Base-by-base conservation (phyloP, 2,888 invertebrate genomes). In the Brachynemurus nebulosus region DNA sequence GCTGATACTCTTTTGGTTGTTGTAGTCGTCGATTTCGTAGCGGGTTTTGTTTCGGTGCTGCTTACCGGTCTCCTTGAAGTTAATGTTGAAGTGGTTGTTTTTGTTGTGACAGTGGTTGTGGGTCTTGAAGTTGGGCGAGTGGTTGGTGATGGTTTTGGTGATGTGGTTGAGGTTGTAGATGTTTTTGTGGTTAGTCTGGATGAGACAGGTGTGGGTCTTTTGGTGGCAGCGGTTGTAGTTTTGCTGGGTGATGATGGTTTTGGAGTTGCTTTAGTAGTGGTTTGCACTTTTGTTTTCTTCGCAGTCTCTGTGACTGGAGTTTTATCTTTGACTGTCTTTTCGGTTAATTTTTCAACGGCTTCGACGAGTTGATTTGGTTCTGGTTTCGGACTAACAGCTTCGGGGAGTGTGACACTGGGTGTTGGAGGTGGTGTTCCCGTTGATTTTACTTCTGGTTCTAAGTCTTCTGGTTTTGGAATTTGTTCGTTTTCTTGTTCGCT, bases 21-120 rank as follows among this genome's bases (percentile, higher is more conserved):
- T 41, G 20, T 6, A 4, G 55, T 58, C 45, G 57, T 55, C 42
- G 58, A 54, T 30, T 55, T 54, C 34, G 58, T 58, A 33, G 57
- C 54, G 40, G 55, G 34, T n/a, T n/a, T 30, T 30, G 30, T 12
- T 7, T 30, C 14, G 11, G 6, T 23, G 45, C 42, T 43, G 45
- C 48, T 19, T n/a, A n/a, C n/a, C n/a, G n/a, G n/a, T n/a, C n/a
- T n/a, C 51, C 51, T 51, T 50, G 47, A 36, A 50, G 45, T 18
- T n/a, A 7, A 8, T 18, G 9, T 48, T 41, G 45, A 33, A 21
- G 44, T 35, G 14, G 44, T 44, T 21, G 38, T 33, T 61, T 74
- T 55, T 53, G 62, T 4, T 57, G 48, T 4, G 50, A 51, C 12
- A 63, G 58, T 2, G 58, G 25, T 52, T 51, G 42, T 43, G 37